Evolutionary conservation across 2,113 vertebrate species (phyloP), one percentile per base, ranked within the genome.

Genomic region (Arenaria interpres): DNA sequence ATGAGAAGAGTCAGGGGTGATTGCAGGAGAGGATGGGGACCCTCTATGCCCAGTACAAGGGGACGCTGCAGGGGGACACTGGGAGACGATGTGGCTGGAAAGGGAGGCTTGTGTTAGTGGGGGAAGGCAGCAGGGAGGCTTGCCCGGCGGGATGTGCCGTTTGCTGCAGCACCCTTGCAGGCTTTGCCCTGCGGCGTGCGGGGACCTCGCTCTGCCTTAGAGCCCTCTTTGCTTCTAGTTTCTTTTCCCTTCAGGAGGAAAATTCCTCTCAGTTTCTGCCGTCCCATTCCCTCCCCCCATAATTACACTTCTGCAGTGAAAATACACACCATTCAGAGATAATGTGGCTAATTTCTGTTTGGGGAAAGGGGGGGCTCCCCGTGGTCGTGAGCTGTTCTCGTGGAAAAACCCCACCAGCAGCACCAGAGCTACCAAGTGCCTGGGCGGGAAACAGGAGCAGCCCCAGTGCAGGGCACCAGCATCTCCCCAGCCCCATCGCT

Each of bases 101-200:
- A 32, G 17, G 51, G 66, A 45, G 56, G 43, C 8, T 89, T 5
- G 5, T 75, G 72, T 45, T 45, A 30, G 2, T 0, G 0, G 41
- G 35, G 35, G 27, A 59, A 30, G 48, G 67, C 79, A 83, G 75
- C 1, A 1, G 27, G 53, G 32, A 66, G 56, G 46, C 9, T 41
- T n/a, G 39, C 53, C 43, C 6, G 11, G 3, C 2, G 2, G 7
- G 18, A 4, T 43, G 84, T 15, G 73, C 51, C 10, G 2, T n/a
- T 48, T 21, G 62, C 90, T 88, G 45, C 48, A n/a, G 43, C 46
- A 48, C 24, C 75, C 56, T 41, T 27, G 48, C 43, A 46, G 75
- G 74, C 85, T 64, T 51, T 60, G 78, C 35, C 51, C 60, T 50
- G 84, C 1, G 0, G 18, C 2, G 7, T 46, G n/a, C 1, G 2